Conservation (phyloP, 2,888 invertebrate species). For the Lumbricus terrestris region DNA sequence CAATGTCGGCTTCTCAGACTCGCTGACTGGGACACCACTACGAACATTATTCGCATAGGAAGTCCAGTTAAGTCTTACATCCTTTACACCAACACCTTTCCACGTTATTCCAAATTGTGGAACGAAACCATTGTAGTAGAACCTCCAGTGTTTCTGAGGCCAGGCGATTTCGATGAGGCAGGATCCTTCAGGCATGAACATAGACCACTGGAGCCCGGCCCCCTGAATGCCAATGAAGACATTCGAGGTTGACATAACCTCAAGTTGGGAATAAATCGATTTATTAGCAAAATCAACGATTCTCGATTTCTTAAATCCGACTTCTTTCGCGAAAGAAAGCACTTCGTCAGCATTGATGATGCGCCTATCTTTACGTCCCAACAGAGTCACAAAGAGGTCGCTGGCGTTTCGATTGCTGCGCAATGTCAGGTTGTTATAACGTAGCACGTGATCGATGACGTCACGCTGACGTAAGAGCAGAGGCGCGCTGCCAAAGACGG, state of each 20-base stretch:
- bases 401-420: not conserved
- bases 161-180: constrained; percentile 31
- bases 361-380: not conserved
- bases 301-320: constrained; percentile 12
- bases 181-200: constrained; percentile 29
- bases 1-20: constrained; percentile 20
- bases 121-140: constrained; percentile 22
- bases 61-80: constrained; percentile 29
- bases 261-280: constrained; percentile 19
- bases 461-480: not conserved
- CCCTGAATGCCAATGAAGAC: constrained; percentile 30
- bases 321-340: not conserved
- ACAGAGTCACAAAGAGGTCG: not conserved
- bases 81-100: not conserved
- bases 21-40: not conserved
- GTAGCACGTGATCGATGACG: constrained; percentile 17
- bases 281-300: not conserved
- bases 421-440: not conserved
- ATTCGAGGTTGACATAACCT: not conserved
- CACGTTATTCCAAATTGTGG: constrained; percentile 12
- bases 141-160: constrained; percentile 29
- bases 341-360: constrained; percentile 25
- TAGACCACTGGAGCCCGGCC: constrained; percentile 32
- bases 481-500: constrained; percentile 21
- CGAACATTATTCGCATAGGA: constrained; percentile 23